phyloP scores from a whole-genome alignment of 2,797 vertebrate species.

The Xenopus petersii region DNA sequence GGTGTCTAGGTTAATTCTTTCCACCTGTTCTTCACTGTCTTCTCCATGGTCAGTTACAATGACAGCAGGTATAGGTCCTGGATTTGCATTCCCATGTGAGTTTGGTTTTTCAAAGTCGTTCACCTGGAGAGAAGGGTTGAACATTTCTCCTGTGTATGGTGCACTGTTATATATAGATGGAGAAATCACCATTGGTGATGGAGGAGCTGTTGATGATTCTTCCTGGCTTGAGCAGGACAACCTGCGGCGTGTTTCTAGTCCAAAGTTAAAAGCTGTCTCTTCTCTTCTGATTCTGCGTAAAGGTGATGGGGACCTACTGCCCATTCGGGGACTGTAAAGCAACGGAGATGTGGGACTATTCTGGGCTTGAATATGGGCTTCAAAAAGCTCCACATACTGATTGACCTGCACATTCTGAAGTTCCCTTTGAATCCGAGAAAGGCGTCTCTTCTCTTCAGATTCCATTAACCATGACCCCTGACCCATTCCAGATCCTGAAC shows the following conservation, averaged over 20 bases:
- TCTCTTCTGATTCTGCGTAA: conserved; percentile 3
- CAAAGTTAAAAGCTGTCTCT: background rate
- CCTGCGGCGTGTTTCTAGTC: background rate
- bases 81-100: conserved; percentile 13
- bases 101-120: conserved; percentile 26
- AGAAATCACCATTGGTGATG: background rate
- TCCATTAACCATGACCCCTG: conserved; percentile 1
- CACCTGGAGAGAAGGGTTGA: background rate
- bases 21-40: conserved; percentile 58
- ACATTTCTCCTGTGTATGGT: background rate
- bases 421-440: conserved; percentile 67
- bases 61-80: conserved; percentile 77
- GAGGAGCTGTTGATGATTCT: conserved; percentile 17
- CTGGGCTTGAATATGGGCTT: conserved; percentile 87
- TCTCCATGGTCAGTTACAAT: conserved; percentile 88
- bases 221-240: conserved; percentile 20
- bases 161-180: background rate
- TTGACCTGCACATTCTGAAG: conserved; percentile 89
- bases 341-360: conserved; percentile 59
- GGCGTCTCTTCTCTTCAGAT: conserved; percentile 51
- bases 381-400: conserved; percentile 86
- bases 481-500: background rate
- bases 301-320: conserved; percentile 61
- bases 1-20: conserved; percentile 64
- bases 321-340: conserved; percentile 74